Percentiles rank a stretch among this genome's conserved stretches.
These are phyloP conservation scores for Leptura quadrifasciata DNA, from an alignment of 2,888 invertebrate genomes.

Conservation along the genomic window DNA sequence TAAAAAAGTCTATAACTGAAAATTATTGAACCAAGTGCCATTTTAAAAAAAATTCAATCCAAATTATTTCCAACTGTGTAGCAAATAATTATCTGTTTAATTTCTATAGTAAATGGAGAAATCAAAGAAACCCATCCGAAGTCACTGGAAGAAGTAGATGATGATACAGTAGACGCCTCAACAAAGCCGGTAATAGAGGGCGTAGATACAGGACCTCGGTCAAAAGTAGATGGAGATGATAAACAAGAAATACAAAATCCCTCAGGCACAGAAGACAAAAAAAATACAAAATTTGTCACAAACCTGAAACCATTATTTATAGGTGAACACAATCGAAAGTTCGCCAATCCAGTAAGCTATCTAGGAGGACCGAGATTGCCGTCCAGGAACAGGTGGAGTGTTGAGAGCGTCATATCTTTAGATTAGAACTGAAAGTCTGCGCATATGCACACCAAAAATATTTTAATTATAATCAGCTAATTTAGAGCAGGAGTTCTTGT, in stretches of 20 bases:
- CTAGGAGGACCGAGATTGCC: slow-evolving; percentile 79
- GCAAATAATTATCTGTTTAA: neutral
- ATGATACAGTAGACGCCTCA: neutral
- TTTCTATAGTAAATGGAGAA: neutral
- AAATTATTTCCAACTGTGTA: too few relatives aligned
- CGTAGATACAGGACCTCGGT: neutral
- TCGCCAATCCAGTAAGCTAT: slow-evolving; percentile 82
- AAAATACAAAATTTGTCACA: slow-evolving; percentile 24
- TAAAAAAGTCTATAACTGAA: too few relatives aligned
- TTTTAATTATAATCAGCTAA: too few relatives aligned
- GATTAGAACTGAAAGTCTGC: slow-evolving; percentile 74
- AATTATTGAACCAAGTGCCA: too few relatives aligned
- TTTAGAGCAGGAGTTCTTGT: too few relatives aligned
- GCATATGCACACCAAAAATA: neutral
- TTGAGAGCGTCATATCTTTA: slow-evolving; percentile 82
- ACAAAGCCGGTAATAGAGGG: neutral
- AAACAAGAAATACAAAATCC: neutral
- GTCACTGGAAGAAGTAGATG: neutral
- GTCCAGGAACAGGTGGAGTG: slow-evolving; percentile 75
- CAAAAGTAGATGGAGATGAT: neutral
- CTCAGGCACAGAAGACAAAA: neutral
- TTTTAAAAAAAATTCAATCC: too few relatives aligned
- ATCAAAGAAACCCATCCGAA: neutral
- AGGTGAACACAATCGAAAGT: slow-evolving; percentile 76
- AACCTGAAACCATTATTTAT: slow-evolving; percentile 75